Evolutionary conservation across 2,113 vertebrate species (phyloP), one percentile per base, ranked within the genome.

Genomic region (Plecotus auritus): DNA sequence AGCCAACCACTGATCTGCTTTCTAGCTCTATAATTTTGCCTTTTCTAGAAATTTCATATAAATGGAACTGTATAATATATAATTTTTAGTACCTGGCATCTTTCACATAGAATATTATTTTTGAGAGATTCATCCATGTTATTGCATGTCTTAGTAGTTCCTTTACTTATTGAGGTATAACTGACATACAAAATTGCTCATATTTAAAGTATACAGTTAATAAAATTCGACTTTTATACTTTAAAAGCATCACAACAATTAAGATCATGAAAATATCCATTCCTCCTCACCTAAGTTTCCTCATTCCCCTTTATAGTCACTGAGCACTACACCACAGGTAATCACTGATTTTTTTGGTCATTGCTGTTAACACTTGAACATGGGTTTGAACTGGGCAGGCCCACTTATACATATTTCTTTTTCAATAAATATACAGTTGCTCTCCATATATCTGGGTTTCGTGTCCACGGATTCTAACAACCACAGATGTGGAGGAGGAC

Each of bases 101-200:
- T 85, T 94, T 81, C n/a, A 64, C 12, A 16, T 17, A 69, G 37
- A 67, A 30, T 72, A 37, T 16, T 88, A 32, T 64, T 91, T 89
- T 42, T 76, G 78, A 80, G 69, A 83, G 40, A 91, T 69, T 74
- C 11, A 64, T 81, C n/a, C 16, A 66, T 80, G 76, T 37, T 95
- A 22, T 37, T 80, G 22, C 56, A 89, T 40, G 22, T 77, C 40
- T 80, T 66, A 45, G 20, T 72, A 86, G 40, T 69, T 88, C 7
- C 42, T 86, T 84, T 87, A 86, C 74, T 96, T 91, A 89, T 8
- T 85, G 47, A 96, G 42, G 23, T 93, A 84, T 61, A 91, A 72
- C 1, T 73, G 54, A 73, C 26, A 74, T 28, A 84, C 20, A 59
- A 72, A 81, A 77, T 32, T 95, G 67, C n/a, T 87, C 22, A 80